Evolutionary conservation across 2,113 vertebrate species (phyloP), one percentile per base, ranked within the genome.

Genomic region (Syrmaticus mikado): DNA sequence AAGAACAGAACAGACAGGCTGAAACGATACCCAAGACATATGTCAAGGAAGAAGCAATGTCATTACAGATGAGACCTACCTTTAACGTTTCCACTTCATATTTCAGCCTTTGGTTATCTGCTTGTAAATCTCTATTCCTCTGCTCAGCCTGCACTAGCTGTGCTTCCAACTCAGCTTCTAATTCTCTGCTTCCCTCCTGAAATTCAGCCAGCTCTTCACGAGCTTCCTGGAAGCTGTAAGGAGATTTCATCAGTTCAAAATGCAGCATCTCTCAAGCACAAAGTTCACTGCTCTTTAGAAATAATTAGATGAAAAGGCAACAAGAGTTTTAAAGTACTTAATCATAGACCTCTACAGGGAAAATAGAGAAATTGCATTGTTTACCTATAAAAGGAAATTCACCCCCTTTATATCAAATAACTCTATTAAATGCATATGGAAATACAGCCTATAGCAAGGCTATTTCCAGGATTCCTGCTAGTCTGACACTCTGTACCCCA

Each of bases 121-220:
- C 98, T 78, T 99, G 98, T 91, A 99, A 98, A 96, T 99, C 99
- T 95, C 99, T 97, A 8, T 99, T 99, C 82, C 99, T 98, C 90
- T 99, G 98, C 85, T 99, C 99, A 38, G 99, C 98, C 93, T 99
- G 99, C 55, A 98, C 97, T 28, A 99, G 97, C 90, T 99, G 99
- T 6, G 99, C 98, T 95, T 99, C 99, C 96, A 99, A 95, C 94
- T 99, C 99, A 7, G 99, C 99, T 96, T 99, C 99, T 93, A 99
- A 96, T 90, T 99, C 99, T 77, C 99, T 97, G 97, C 99, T 99
- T 71, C 99, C 99, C 94, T 99, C 99, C 97, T 99, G 99, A 97
- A 99, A 99, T 92, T 99, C 99, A 94, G 98, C 98, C 96, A 99
- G 98, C 95, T 99, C 99, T 92, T 99, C 99, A 77, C 98, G 99